Percentiles rank a stretch among this genome's conserved stretches.
Conservation (phyloP, 2,888 invertebrate species). For the Schizaphis graminum region DNA sequence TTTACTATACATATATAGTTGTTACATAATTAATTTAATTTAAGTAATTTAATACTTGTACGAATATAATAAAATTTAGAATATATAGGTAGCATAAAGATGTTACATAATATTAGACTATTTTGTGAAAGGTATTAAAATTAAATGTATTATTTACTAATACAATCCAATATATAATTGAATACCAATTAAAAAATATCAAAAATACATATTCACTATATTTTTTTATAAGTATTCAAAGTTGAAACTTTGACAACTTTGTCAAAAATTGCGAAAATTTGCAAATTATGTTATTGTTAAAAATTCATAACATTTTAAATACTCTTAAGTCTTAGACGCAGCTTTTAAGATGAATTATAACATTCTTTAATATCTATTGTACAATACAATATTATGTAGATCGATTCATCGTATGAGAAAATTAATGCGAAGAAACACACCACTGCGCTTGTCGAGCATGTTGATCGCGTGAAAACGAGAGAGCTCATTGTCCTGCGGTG, state of each 20-base stretch:
- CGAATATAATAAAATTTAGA: neutral
- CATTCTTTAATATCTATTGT: neutral
- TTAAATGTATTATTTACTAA: neutral
- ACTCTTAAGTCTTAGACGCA: neutral
- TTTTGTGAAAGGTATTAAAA: neutral
- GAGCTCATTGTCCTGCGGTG: conserved; percentile 40
- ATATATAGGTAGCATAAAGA: neutral
- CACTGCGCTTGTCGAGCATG: neutral
- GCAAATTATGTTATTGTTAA: too few species aligned
- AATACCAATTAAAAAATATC: too few species aligned
- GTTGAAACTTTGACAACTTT: too few species aligned
- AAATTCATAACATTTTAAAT: too few species aligned
- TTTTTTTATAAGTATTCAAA: too few species aligned
- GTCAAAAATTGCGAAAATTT: too few species aligned
- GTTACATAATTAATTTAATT: neutral
- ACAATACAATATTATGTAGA: neutral
- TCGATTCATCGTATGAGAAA: neutral
- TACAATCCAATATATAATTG: too few species aligned
- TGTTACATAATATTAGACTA: neutral
- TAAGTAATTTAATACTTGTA: neutral
- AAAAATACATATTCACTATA: too few species aligned
- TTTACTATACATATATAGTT: neutral
- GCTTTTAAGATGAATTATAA: neutral
- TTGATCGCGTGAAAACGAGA: neutral
- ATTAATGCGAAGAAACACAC: neutral